phyloP scores from a whole-genome alignment of 2,797 vertebrate species.

The Sus cebifrons region DNA sequence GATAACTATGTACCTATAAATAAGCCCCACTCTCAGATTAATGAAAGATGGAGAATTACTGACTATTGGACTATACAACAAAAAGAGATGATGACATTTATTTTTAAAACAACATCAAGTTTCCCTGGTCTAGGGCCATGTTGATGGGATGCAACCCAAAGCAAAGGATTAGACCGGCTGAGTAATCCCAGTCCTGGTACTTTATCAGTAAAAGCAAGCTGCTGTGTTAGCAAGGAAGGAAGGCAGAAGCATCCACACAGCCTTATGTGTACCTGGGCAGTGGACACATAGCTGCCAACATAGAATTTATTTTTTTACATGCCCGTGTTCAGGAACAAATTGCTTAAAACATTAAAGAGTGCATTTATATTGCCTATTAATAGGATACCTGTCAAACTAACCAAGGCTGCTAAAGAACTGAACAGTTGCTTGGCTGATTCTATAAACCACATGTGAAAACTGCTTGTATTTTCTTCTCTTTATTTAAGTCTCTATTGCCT shows the following conservation, averaged over 20 bases:
- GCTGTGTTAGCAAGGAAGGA: neutral
- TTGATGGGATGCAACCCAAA: neutral
- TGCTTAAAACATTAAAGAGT: neutral
- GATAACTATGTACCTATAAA: neutral
- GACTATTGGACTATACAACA: neutral
- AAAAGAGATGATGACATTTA: neutral
- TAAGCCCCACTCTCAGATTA: neutral
- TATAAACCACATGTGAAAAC: neutral
- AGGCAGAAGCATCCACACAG: neutral
- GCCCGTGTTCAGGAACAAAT: neutral
- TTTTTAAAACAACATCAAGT: constrained; percentile 13
- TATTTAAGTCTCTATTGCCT: neutral
- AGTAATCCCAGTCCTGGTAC: neutral
- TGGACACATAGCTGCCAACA: neutral
- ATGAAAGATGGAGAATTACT: constrained; percentile 11
- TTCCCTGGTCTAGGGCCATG: neutral
- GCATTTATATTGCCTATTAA: neutral
- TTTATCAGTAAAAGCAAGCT: neutral
- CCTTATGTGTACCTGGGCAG: neutral
- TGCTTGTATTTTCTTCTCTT: constrained; percentile 26
- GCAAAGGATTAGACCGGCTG: neutral
- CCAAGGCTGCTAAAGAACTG: neutral
- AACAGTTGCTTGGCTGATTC: neutral
- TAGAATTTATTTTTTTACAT: constrained; percentile 12
- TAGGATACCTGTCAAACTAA: neutral